Conservation (phyloP, 2,797 vertebrate species). For the Neosilurus mollespiculum region DNA sequence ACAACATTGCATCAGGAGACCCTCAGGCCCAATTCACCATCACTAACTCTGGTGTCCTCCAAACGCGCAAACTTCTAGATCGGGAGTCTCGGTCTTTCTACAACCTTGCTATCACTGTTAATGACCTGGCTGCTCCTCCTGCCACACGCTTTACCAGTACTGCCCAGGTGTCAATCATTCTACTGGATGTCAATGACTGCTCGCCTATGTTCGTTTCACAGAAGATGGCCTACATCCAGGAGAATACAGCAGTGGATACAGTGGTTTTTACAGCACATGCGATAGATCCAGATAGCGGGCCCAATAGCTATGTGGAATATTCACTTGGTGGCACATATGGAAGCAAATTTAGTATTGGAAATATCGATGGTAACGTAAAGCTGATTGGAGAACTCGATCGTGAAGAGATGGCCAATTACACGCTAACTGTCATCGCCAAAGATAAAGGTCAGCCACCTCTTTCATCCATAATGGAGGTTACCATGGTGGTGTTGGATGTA, state of each 20-base stretch:
- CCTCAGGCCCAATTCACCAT: conserved; percentile 82
- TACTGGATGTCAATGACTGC: conserved; percentile 93
- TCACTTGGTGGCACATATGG: conserved; percentile 76
- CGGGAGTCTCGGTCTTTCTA: conserved; percentile 94
- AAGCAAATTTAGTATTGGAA: conserved; percentile 86
- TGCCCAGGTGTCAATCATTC: conserved; percentile 89
- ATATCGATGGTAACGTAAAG: conserved; percentile 84
- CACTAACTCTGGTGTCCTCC: conserved; percentile 75
- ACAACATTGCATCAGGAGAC: conserved; percentile 87
- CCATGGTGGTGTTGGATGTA: conserved; percentile 86
- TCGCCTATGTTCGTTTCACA: conserved; percentile 87
- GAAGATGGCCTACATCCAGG: conserved; percentile 86
- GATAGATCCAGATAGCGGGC: conserved; percentile 87
- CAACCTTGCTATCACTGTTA: conserved; percentile 86
- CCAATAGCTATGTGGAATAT: conserved; percentile 98
- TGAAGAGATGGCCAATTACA: conserved; percentile 88
- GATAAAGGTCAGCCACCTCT: conserved; percentile 91
- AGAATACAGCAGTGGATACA: conserved; percentile 90
- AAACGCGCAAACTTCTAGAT: conserved; percentile 79
- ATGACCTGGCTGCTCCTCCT: conserved; percentile 79
- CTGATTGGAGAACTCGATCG: conserved; percentile 89
- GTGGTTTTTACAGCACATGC: conserved; percentile 87
- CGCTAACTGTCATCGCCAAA: conserved; percentile 85
- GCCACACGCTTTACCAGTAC: conserved; percentile 86
- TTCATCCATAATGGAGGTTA: conserved; percentile 84